A percentile compares a stretch with the other conserved stretches of the same genome.
These are phyloP conservation scores for Drosophila guanche DNA, from an alignment of 1,140 invertebrate species.

Conservation along the genomic window DNA sequence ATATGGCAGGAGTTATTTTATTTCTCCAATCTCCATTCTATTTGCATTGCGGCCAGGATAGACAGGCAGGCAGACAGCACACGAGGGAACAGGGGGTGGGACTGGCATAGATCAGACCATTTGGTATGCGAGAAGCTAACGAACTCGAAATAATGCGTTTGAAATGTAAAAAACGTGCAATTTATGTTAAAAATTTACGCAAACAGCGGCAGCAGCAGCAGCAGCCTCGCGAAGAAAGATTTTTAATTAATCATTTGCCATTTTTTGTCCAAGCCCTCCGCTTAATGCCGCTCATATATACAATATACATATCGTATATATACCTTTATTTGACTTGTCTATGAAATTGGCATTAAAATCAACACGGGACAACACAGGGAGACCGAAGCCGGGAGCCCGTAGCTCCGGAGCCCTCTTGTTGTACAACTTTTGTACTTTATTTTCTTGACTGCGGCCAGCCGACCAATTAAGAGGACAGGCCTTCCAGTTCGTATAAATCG, in stretches of 20 bases:
- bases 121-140: constrained; percentile 81
- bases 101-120: constrained; percentile 33
- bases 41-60: constrained; percentile 72
- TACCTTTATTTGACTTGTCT: constrained; percentile 68
- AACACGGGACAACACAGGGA: constrained; percentile 12
- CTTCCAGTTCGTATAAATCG: constrained; percentile 78
- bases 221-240: constrained; percentile 28
- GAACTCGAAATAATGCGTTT: constrained; percentile 83
- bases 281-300: background rate
- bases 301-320: background rate
- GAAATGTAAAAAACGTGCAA: constrained; percentile 83
- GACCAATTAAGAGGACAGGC: constrained; percentile 75
- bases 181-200: constrained; percentile 80
- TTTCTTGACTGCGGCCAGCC: constrained; percentile 79
- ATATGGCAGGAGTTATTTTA: constrained; percentile 47
- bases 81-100: background rate
- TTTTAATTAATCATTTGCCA: constrained; percentile 80
- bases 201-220: constrained; percentile 42
- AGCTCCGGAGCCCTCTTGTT: constrained; percentile 43
- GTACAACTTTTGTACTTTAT: constrained; percentile 73
- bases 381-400: no score
- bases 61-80: constrained; percentile 26
- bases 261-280: constrained; percentile 25
- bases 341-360: constrained; percentile 80
- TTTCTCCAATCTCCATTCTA: constrained; percentile 57